A percentile compares a stretch with the other conserved stretches of the same genome.
Conservation (phyloP, 1,140 invertebrate species). For the Bombus fervidus region DNA sequence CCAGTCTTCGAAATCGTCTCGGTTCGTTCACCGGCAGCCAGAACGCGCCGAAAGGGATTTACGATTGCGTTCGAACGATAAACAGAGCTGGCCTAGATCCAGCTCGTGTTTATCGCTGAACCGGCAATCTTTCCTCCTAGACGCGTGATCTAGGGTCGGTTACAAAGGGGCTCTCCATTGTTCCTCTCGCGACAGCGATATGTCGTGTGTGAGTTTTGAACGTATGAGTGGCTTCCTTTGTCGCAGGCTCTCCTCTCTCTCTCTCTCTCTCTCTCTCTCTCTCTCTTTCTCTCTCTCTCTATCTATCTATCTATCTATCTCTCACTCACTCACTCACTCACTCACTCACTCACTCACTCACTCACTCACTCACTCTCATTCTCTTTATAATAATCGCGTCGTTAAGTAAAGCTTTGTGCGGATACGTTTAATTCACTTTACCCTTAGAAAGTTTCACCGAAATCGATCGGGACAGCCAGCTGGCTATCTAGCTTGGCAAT, state of each 20-base stretch:
- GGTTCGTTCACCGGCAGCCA: conserved; percentile 25
- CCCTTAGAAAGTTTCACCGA: conserved; percentile 42
- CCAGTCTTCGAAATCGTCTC: background rate
- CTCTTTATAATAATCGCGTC: conserved; percentile 6
- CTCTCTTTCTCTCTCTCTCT: no score
- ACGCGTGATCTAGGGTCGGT: conserved; percentile 50
- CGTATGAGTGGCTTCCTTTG: conserved; percentile 45
- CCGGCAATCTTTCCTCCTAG: conserved; percentile 52
- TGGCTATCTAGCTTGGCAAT: background rate
- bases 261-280: background rate
- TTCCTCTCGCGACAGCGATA: conserved; percentile 50
- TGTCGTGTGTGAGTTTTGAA: conserved; percentile 44
- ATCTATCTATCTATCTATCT: no score
- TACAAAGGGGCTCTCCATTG: conserved; percentile 51
- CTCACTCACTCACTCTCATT: background rate
- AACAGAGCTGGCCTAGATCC: conserved; percentile 63
- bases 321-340: background rate
- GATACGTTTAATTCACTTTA: conserved; percentile 24
- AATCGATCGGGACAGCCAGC: conserved; percentile 26
- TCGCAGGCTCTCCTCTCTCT: background rate
- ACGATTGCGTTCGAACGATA: conserved; percentile 61
- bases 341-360: background rate
- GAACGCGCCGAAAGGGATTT: conserved; percentile 46
- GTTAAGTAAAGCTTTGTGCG: conserved; percentile 35
- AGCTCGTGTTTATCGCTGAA: conserved; percentile 60